Conservation (phyloP, 2,113 vertebrate species). For the Argyrosomus japonicus region DNA sequence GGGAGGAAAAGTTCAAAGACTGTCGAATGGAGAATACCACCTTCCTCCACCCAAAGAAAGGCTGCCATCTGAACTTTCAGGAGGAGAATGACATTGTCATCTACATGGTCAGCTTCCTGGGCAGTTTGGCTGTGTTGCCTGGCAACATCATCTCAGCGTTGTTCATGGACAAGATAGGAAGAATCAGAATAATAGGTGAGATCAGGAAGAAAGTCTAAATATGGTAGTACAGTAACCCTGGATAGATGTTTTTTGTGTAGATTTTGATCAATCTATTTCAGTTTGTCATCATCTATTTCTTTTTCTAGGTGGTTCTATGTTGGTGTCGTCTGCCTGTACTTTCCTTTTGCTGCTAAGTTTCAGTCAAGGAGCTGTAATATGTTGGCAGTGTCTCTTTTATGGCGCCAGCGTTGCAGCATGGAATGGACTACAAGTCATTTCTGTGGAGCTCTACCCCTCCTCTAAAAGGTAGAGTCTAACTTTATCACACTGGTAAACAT, state of each 20-base stretch:
- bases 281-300: neutral
- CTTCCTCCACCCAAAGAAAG: constrained; percentile 89
- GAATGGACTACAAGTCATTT: constrained; percentile 96
- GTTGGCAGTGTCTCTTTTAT: constrained; percentile 96
- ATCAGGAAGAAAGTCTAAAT: neutral
- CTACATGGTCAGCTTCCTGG: constrained; percentile 98
- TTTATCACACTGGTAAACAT: too few species aligned
- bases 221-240: neutral
- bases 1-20: constrained; percentile 92
- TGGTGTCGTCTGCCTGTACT: constrained; percentile 92
- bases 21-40: constrained; percentile 91
- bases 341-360: constrained; percentile 97
- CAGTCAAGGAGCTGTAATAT: constrained; percentile 93
- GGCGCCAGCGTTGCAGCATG: constrained; percentile 93
- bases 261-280: neutral
- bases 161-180: constrained; percentile 96
- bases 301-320: constrained; percentile 91
- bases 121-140: constrained; percentile 93
- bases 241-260: neutral
- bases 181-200: constrained; percentile 96
- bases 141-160: constrained; percentile 96
- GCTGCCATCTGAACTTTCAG: constrained; percentile 94
- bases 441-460: constrained; percentile 95
- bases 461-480: constrained; percentile 89
- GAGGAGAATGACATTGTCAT: constrained; percentile 96